Base-by-base conservation (phyloP, 1,140 invertebrate species). In the Drosophila tristis region DNA sequence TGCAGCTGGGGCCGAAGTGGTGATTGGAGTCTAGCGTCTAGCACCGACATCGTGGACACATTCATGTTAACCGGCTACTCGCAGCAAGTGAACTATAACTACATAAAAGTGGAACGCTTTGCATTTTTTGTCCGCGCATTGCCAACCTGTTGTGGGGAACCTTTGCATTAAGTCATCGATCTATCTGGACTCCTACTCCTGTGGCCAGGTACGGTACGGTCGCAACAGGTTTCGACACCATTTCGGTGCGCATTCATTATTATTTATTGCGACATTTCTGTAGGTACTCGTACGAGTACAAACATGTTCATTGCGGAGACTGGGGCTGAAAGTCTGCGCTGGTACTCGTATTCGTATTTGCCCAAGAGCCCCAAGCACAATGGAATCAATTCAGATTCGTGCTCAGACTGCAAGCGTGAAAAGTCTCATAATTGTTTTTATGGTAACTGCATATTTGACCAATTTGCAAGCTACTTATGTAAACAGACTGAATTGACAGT, bases 181-280 rank as follows among this genome's bases (percentile, higher is more conserved):
- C 71, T 74, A 86, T 81, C 81, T 86, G 29, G 72, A 76, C 51
- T 54, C 31, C n/a, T 39, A 43, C 78, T 78, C 74, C 78, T 78
- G 50, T 51, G 58, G 49, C 43, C 51, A 45, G 65, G 68, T 82
- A 89, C 89, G 82, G 84, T 76, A 89, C 89, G 82, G 84, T 76
- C 84, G 76, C 75, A 87, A 82, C 82, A 70, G 82, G 82, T 87
- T 87, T 89, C 82, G 70, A 76, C 79, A 84, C 82, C 72, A 65
- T 70, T 84, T 80, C 70, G 60, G 75, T 67, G 68, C 81, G 75
- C 73, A 80, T 89, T 81, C 78, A 78, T 76, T 89, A 84, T 84
- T 84, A 87, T 89, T 87, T 77, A 87, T 89, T 89, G 82, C 84
- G 79, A 87, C 79, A 89, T 77, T 78, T 82, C 20, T 47, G 57